These are phyloP conservation scores for Romanogobio albipinnatus DNA, from an alignment of 2,113 vertebrate species.

Conservation along the genomic window DNA sequence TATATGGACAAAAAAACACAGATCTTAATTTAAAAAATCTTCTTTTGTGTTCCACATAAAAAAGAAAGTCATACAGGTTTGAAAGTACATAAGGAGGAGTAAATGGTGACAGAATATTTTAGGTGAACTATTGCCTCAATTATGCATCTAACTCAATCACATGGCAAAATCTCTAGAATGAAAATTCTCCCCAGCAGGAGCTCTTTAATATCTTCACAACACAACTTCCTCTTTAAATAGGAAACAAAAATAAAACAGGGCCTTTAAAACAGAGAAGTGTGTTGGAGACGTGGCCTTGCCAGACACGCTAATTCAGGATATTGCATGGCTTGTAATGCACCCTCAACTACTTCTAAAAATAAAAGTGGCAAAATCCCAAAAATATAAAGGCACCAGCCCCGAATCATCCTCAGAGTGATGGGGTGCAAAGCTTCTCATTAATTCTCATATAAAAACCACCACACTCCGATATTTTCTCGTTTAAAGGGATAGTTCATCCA, in stretches of 20 bases:
- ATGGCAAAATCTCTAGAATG: background rate
- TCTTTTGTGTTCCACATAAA: background rate
- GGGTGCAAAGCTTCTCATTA: background rate
- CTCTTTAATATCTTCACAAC: background rate
- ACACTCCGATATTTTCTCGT: background rate
- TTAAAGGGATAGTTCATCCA: background rate
- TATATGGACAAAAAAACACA: background rate
- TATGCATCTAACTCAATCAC: background rate
- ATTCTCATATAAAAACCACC: background rate
- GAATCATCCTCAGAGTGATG: background rate
- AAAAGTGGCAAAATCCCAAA: constrained; percentile 16
- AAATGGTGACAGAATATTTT: background rate
- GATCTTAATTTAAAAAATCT: no score
- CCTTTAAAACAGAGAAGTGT: background rate
- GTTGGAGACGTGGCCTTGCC: background rate
- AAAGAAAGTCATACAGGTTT: background rate
- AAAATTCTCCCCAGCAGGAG: background rate
- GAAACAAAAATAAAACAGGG: background rate
- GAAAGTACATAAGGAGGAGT: background rate
- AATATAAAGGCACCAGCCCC: background rate
- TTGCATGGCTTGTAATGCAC: background rate
- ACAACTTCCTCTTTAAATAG: background rate
- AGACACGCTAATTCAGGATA: background rate
- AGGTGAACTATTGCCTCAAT: background rate
- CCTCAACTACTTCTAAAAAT: background rate